Percentiles rank a stretch among this genome's conserved stretches.
phyloP scores from a whole-genome alignment of 2,888 invertebrate genomes.

The Lasioglossum lativentre region DNA sequence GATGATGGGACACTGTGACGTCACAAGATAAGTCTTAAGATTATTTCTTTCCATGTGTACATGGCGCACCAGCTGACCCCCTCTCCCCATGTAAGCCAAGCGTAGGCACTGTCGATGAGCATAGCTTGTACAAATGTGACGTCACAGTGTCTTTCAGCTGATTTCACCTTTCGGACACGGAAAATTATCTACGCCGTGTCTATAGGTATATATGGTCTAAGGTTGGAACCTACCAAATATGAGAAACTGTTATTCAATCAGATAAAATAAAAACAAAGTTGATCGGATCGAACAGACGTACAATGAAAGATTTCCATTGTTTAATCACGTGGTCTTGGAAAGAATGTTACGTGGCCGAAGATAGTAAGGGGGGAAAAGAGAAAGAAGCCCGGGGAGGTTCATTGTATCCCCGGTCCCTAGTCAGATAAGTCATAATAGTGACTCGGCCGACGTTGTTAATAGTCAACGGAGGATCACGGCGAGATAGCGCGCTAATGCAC shows the following conservation, averaged over 20 bases:
- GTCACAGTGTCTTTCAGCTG: too few species aligned
- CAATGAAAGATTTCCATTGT: constrained; percentile 58
- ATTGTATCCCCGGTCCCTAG: constrained; percentile 70
- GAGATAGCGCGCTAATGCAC: constrained; percentile 83
- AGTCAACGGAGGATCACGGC: constrained; percentile 82
- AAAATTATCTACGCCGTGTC: too few species aligned
- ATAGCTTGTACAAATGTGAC: too few species aligned
- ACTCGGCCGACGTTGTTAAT: constrained; percentile 81
- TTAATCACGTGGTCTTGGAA: constrained; percentile 70
- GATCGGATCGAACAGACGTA: neutral
- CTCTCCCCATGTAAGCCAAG: too few species aligned
- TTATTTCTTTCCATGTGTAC: too few species aligned
- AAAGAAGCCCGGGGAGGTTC: constrained; percentile 61
- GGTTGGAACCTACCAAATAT: too few species aligned
- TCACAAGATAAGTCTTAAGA: too few species aligned
- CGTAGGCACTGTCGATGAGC: too few species aligned
- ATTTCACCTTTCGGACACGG: too few species aligned
- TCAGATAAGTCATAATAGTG: constrained; percentile 83
- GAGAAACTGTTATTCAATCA: neutral
- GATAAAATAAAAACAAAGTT: neutral
- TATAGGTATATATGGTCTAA: too few species aligned
- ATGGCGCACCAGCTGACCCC: too few species aligned
- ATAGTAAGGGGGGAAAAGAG: constrained; percentile 37
- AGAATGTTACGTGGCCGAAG: constrained; percentile 49
- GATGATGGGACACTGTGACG: too few species aligned